phyloP scores from a whole-genome alignment of 2,113 vertebrate genomes.

The Gobio gobio region DNA sequence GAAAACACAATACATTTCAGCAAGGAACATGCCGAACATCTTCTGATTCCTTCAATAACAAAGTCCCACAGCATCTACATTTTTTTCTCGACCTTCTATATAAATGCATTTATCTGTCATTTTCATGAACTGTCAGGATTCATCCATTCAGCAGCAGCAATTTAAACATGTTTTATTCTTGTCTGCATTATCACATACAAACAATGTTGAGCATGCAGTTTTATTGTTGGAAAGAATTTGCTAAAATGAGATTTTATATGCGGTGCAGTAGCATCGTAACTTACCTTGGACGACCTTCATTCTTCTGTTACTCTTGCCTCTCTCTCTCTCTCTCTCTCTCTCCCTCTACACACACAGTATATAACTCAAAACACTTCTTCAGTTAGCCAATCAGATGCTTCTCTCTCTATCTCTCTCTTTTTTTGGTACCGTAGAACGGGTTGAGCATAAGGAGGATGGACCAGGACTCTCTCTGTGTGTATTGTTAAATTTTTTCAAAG shows the following conservation, averaged over 20 bases:
- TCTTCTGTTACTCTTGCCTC: constrained; percentile 6
- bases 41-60: background rate
- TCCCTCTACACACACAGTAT: background rate
- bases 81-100: background rate
- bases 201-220: background rate
- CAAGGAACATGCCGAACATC: background rate
- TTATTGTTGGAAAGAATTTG: background rate
- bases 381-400: background rate
- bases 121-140: background rate
- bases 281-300: constrained; percentile 34
- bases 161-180: background rate
- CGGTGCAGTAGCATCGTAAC: background rate
- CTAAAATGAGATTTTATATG: background rate
- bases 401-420: background rate
- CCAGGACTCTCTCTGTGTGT: background rate
- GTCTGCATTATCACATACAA: background rate
- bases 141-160: background rate
- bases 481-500: background rate
- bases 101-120: background rate
- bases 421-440: background rate
- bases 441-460: background rate
- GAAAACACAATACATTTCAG: background rate
- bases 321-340: constrained; percentile 3
- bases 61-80: background rate
- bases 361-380: too few relatives aligned